Percentiles rank a stretch among this genome's conserved stretches.
Evolutionary conservation across 2,113 vertebrate genomes (phyloP).

Genomic region (Dromaius novaehollandiae): DNA sequence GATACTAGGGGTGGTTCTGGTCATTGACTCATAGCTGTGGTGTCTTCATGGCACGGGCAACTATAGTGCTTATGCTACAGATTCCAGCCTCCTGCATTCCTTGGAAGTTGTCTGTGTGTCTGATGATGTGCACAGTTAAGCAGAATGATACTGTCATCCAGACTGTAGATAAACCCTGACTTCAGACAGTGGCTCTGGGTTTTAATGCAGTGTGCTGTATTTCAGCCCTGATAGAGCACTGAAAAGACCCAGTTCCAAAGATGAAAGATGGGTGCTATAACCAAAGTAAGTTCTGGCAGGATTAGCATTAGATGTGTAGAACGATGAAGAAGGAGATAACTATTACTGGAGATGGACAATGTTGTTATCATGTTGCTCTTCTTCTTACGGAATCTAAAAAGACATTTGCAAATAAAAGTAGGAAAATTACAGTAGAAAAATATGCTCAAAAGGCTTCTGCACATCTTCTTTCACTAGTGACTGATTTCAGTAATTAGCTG

Average conservation of each 20-base stretch:
- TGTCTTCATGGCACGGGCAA: not conserved
- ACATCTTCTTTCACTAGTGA: conserved; percentile 19
- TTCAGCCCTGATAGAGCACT: not conserved
- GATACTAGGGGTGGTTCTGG: not conserved
- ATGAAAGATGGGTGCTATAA: not conserved
- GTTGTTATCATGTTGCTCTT: not conserved
- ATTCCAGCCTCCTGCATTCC: not conserved
- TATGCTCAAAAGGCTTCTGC: not conserved
- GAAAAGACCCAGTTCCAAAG: not conserved
- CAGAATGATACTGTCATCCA: not conserved
- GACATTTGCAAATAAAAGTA: not conserved
- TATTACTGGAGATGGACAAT: not conserved
- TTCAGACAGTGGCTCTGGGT: not conserved
- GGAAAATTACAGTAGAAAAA: not conserved
- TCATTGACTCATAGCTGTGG: fast-evolving
- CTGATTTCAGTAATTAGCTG: conserved; percentile 30
- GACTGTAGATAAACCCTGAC: not conserved
- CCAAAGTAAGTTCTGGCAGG: not conserved
- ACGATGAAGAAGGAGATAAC: not conserved
- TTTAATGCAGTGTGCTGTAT: not conserved
- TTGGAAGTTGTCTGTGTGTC: not conserved
- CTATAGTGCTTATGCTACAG: not conserved
- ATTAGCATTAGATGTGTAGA: not conserved
- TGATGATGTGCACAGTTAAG: not conserved
- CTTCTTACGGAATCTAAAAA: not conserved